Percentiles rank a stretch among this genome's conserved stretches.
phyloP scores from a whole-genome alignment of 2,888 invertebrate genomes.

The Stenoptilia bipunctidactyla region DNA sequence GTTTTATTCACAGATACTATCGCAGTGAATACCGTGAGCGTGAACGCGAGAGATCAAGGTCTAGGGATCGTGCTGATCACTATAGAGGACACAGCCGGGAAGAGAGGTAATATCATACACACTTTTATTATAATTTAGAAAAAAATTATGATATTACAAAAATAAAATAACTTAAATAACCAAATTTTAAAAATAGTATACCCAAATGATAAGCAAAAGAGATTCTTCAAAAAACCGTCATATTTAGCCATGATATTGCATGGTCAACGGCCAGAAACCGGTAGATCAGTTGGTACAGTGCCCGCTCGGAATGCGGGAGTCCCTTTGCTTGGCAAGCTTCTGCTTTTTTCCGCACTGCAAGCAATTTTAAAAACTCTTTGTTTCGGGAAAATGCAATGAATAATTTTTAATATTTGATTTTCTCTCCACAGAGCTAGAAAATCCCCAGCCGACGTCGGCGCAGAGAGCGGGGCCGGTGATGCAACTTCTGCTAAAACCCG shows the following conservation, averaged over 20 bases:
- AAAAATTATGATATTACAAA: background rate
- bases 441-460: conserved; percentile 68
- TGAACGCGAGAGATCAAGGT: conserved; percentile 19
- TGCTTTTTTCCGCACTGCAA: too few species aligned
- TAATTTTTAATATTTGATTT: background rate
- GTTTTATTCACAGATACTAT: conserved; percentile 72
- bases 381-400: background rate
- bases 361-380: background rate
- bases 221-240: background rate
- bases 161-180: too few species aligned
- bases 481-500: conserved; percentile 61
- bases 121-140: background rate
- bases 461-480: conserved; percentile 33
- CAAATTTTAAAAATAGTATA: too few species aligned
- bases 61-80: conserved; percentile 70
- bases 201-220: too few species aligned
- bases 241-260: background rate
- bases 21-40: conserved; percentile 68
- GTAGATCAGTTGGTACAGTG: too few species aligned
- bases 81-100: conserved; percentile 82
- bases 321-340: too few species aligned
- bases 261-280: too few species aligned
- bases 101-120: conserved; percentile 70
- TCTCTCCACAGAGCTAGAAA: conserved; percentile 62
- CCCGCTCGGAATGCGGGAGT: too few species aligned